Evolutionary conservation across 2,113 vertebrate species (phyloP).

Genomic region (Myocastor coypus): DNA sequence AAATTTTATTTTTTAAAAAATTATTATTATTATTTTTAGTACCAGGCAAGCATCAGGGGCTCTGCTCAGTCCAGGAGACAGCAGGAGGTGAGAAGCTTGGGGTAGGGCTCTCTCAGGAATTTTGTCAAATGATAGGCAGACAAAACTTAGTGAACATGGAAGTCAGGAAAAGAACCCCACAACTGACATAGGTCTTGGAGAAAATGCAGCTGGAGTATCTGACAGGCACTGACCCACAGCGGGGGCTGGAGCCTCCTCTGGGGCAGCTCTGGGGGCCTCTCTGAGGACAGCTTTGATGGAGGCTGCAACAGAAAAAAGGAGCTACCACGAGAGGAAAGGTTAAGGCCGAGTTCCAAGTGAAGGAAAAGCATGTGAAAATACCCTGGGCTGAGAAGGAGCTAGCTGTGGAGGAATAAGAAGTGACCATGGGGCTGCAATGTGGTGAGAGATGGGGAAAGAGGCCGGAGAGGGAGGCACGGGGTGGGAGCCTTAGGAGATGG

Average conservation of each 20-base stretch:
- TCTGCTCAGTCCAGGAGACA: not conserved
- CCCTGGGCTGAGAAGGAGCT: not conserved
- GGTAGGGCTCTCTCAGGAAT: not conserved
- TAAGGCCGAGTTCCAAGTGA: not conserved
- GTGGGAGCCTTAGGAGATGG: not conserved
- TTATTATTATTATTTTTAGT: no score
- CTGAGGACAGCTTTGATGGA: not conserved
- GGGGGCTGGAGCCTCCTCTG: rapidly evolving
- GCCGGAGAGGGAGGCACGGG: not conserved
- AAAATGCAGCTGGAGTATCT: not conserved
- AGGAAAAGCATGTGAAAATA: not conserved
- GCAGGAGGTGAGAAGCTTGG: not conserved
- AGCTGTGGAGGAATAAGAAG: not conserved
- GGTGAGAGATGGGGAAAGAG: not conserved
- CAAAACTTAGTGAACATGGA: not conserved
- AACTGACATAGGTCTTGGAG: rapidly evolving
- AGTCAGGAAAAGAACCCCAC: not conserved
- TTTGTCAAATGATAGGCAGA: not conserved
- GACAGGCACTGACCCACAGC: not conserved
- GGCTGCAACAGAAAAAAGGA: not conserved
- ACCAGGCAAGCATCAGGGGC: not conserved
- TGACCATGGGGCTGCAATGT: not conserved
- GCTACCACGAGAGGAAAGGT: not conserved
- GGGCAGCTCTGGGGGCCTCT: not conserved
- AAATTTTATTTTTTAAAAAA: no score